Conservation (phyloP, 2,888 invertebrate genomes). For the Neoaliturus tenellus region DNA sequence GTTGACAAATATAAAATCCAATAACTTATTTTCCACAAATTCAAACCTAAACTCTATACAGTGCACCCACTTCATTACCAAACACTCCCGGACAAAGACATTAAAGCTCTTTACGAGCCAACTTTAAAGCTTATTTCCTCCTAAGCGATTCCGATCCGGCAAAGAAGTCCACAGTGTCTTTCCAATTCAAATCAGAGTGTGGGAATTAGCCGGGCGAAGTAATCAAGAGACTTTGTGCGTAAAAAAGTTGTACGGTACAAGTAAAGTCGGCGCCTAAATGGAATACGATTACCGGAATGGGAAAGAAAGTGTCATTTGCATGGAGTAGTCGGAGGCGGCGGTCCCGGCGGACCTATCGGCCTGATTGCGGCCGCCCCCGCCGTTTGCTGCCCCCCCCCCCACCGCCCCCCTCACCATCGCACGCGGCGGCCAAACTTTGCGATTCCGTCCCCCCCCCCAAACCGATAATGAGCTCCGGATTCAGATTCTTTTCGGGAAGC, state of each 20-base stretch:
- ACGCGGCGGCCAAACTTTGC: neutral
- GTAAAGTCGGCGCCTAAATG: neutral
- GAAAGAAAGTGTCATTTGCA: slow-evolving; percentile 42
- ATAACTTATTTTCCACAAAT: no score
- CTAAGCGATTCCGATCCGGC: neutral
- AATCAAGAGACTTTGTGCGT: slow-evolving; percentile 41
- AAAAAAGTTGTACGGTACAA: slow-evolving; percentile 36
- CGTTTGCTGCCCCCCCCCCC: neutral
- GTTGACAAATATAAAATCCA: no score
- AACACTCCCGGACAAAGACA: neutral
- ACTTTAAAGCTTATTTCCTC: neutral
- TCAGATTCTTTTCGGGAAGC: no score
- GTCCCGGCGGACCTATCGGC: slow-evolving; percentile 8
- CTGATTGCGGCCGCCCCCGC: neutral
- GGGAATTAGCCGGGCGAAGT: slow-evolving; percentile 7
- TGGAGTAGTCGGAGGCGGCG: no score
- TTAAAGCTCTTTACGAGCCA: neutral
- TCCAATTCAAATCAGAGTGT: slow-evolving; percentile 7
- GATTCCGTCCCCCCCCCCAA: neutral
- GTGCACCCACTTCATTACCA: neutral
- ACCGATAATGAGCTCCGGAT: neutral
- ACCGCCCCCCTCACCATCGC: neutral
- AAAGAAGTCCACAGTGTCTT: neutral
- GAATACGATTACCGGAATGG: slow-evolving; percentile 37
- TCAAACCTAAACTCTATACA: neutral